Base-by-base conservation (phyloP, 1,140 invertebrate genomes). In the Chironomus tepperi region DNA sequence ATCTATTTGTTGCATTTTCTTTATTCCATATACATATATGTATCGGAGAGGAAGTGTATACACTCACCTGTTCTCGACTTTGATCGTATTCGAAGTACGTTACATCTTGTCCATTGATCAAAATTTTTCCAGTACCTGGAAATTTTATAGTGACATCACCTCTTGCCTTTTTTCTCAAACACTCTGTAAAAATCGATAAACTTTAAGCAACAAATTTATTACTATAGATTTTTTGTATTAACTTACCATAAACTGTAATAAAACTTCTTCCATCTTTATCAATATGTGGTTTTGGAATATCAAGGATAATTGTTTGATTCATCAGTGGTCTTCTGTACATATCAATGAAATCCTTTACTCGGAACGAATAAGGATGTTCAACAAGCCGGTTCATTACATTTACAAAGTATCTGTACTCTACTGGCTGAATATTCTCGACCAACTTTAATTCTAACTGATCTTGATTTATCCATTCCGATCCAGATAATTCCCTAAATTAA, bases 61-160 rank as follows among this genome's bases (percentile, higher is more conserved):
- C 19, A 85, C 86, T 85, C 81, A 91, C 89, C 86, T 93, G 91
- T 82, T 93, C 92, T 77, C 91, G 88, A 65, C 87, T 81, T 79
- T 93, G 87, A 10, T 87, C 81, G 77, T 88, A 82, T 42, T 84
- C 78, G 80, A 95, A 95, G 79, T 93, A 96, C 1, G 84, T 85
- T n/a, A 96, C 86, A 78, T 89, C 87, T 78, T 89, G 77, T 16
- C 89, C 91, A 84, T 98, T 97, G 67, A 98, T 92, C 21, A 82
- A 87, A 75, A 97, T 88, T 79, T 89, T 86, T 12, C 96, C 96
- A 43, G 90, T 89, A 16, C 96, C 96, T 74, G 93, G 89, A 47
- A 85, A 84, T 74, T 81, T 84, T 1, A 95, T 78, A 16, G 85
- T 91, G 0, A 94, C 91, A 77, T 85, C 79, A 0, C 86, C 94